Conservation (phyloP, 2,888 invertebrate species). For the Lymantria dispar region DNA sequence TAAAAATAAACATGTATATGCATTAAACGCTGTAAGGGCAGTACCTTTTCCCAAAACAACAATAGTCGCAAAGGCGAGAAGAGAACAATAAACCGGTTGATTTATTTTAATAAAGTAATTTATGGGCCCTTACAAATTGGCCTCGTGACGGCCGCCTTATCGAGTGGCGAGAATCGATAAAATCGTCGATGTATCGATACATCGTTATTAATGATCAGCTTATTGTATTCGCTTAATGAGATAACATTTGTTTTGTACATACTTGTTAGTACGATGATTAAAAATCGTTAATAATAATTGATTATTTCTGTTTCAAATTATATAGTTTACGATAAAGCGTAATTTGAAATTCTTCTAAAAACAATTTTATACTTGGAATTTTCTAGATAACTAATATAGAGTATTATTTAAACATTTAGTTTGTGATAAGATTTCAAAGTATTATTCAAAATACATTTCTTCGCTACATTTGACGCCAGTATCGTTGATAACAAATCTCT, state of each 20-base stretch:
- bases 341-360: neutral
- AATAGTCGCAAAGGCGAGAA: slow-evolving; percentile 69
- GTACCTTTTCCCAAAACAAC: slow-evolving; percentile 52
- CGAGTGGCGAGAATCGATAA: slow-evolving; percentile 66
- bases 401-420: neutral
- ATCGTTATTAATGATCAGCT: slow-evolving; percentile 66
- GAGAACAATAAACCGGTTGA: slow-evolving; percentile 76
- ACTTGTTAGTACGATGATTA: slow-evolving; percentile 11
- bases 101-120: slow-evolving; percentile 81
- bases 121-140: slow-evolving; percentile 77
- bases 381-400: neutral
- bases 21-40: slow-evolving; percentile 18
- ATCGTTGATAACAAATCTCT: slow-evolving; percentile 59
- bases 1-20: neutral
- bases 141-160: slow-evolving; percentile 68
- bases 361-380: neutral
- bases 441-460: neutral
- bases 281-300: neutral
- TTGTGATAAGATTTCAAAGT: neutral
- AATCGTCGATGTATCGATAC: slow-evolving; percentile 66
- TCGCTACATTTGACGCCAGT: neutral
- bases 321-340: neutral
- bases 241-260: slow-evolving; percentile 44
- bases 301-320: neutral
- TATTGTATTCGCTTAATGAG: slow-evolving; percentile 65